Percentiles rank a stretch among this genome's conserved stretches.
Conservation (phyloP, 92 coral and sea anemone genomes). For the Blastomussa wellsi region DNA sequence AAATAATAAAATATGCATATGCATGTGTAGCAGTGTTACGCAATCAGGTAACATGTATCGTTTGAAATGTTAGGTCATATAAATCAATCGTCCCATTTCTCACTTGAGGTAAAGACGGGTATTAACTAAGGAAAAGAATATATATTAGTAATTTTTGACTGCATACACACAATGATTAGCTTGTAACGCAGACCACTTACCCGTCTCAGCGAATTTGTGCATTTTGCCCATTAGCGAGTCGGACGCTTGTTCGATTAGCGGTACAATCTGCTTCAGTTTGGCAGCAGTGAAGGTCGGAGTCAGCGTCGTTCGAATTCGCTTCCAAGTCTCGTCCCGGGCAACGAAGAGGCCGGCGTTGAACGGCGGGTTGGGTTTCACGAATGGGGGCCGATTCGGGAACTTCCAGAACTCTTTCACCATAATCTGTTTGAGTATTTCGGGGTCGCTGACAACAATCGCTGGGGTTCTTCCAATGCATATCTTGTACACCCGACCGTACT, state of each 20-base stretch:
- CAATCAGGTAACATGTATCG: no score
- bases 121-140: no score
- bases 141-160: no score
- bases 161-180: no score
- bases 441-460: slow-evolving; percentile 59
- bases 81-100: no score
- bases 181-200: slow-evolving; percentile 23
- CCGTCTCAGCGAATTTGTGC: slow-evolving; percentile 53
- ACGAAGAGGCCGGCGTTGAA: slow-evolving; percentile 35
- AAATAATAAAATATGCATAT: no score
- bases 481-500: slow-evolving; percentile 75
- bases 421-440: slow-evolving; percentile 75
- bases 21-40: no score
- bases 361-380: slow-evolving; percentile 65
- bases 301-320: slow-evolving; percentile 66
- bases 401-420: slow-evolving; percentile 76
- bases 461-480: slow-evolving; percentile 64
- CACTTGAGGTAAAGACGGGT: no score
- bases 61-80: no score
- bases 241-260: slow-evolving; percentile 59
- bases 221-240: slow-evolving; percentile 51
- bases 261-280: slow-evolving; percentile 74
- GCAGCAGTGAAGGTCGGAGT: slow-evolving; percentile 76
- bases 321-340: slow-evolving; percentile 67
- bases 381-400: slow-evolving; percentile 70